Percentiles rank a stretch among this genome's conserved stretches.
phyloP scores from a whole-genome alignment of 1,140 invertebrate genomes.

The Leguminivora glycinivorella region DNA sequence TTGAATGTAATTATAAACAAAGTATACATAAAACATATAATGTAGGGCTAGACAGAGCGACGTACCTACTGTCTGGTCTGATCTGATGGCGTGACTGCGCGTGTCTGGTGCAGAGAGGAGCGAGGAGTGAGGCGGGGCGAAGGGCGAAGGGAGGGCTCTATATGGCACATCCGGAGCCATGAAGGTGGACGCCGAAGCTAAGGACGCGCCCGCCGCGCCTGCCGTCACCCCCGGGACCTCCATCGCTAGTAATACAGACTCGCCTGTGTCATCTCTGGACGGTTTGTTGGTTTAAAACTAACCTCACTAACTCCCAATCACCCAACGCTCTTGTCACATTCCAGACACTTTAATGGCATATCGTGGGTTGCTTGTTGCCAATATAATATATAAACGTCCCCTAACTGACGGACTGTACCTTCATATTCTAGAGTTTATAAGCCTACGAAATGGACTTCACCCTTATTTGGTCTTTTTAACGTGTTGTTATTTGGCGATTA shows the following conservation, averaged over 20 bases:
- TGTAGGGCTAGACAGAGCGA: constrained; percentile 3
- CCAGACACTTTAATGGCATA: neutral
- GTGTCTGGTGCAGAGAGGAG: constrained; percentile 61
- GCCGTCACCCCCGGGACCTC: constrained; percentile 42
- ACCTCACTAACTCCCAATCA: constrained; percentile 44
- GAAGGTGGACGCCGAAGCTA: constrained; percentile 66
- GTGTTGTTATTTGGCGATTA: too few species aligned
- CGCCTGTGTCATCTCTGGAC: constrained; percentile 64
- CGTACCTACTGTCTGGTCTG: constrained; percentile 25
- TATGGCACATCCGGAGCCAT: constrained; percentile 57
- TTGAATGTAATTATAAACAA: neutral
- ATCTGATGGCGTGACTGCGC: constrained; percentile 48
- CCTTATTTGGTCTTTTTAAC: neutral
- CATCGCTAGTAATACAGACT: constrained; percentile 65
- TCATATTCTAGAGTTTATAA: too few species aligned
- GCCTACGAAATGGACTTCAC: too few species aligned
- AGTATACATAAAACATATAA: neutral
- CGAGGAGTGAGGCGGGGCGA: constrained; percentile 38
- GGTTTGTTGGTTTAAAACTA: constrained; percentile 64
- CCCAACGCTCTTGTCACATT: constrained; percentile 31
- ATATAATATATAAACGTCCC: too few species aligned
- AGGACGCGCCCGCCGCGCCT: constrained; percentile 50
- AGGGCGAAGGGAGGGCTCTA: constrained; percentile 43
- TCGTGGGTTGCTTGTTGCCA: neutral
- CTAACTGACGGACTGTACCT: too few species aligned